Evolutionary conservation across 2,888 invertebrate genomes (phyloP).

Genomic region (Stenotaenia linearis): DNA sequence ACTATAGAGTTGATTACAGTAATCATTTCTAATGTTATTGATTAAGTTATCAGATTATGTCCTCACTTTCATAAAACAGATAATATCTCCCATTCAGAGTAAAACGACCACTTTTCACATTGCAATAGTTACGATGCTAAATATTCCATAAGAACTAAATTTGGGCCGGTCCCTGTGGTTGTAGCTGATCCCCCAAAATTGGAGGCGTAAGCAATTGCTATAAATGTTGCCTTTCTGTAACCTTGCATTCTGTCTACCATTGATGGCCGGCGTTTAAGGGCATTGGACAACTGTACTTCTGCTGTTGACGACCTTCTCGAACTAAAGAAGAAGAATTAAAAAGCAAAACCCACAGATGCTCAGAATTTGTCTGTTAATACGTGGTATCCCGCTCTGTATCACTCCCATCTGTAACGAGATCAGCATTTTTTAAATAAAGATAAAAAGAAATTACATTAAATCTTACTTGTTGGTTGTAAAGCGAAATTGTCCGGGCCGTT

Average conservation of each 20-base stretch:
- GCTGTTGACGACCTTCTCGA: no score
- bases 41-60: no score
- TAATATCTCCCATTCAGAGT: background rate
- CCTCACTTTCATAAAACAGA: no score
- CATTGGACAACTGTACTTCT: background rate
- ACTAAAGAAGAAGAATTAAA: no score
- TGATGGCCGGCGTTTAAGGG: background rate
- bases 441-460: no score
- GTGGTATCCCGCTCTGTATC: no score
- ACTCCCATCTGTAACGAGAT: no score
- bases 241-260: background rate
- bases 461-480: background rate
- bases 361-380: no score
- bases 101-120: background rate
- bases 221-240: background rate
- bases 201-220: conserved; percentile 44
- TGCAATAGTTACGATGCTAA: conserved; percentile 35
- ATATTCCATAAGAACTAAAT: conserved; percentile 47
- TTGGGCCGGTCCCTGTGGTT: conserved; percentile 48
- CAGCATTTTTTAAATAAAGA: no score
- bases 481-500: background rate
- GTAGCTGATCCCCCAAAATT: conserved; percentile 49
- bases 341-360: no score
- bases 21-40: no score
- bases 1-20: no score